Evolutionary conservation across 2,797 vertebrate species (phyloP).

Genomic region (Protosalanx chinensis): DNA sequence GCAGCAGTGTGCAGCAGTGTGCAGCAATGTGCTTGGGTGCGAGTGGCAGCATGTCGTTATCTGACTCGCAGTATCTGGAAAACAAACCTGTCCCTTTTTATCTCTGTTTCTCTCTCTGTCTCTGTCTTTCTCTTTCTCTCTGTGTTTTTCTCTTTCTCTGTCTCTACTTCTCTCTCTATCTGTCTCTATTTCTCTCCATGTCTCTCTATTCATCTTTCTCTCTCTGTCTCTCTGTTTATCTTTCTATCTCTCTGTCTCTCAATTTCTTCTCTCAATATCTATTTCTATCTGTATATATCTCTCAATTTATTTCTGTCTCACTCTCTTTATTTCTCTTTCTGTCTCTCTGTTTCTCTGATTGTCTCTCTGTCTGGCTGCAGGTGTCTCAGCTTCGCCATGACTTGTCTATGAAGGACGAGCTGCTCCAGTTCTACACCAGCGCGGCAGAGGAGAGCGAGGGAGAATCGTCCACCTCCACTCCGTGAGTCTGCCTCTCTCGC

Average conservation of each 20-base stretch:
- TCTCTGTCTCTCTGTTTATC: too few species aligned
- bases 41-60: not conserved
- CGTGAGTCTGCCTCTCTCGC: conserved; percentile 74
- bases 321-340: not conserved
- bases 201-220: too few species aligned
- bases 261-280: too few species aligned
- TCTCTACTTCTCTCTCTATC: too few species aligned
- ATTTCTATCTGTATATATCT: too few species aligned
- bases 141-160: too few species aligned
- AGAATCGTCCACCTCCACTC: conserved; percentile 86
- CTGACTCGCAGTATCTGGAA: not conserved
- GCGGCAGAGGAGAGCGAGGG: conserved; percentile 94
- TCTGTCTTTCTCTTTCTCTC: too few species aligned
- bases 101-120: too few species aligned
- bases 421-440: conserved; percentile 94
- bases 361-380: conserved; percentile 55
- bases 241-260: not conserved
- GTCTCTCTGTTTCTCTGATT: not conserved
- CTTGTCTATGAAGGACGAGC: conserved; percentile 96
- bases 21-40: not conserved
- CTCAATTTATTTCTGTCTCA: too few species aligned
- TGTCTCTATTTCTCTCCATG: too few species aligned
- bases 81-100: too few species aligned
- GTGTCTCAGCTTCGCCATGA: conserved; percentile 96
- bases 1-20: not conserved